Percentiles rank a stretch among this genome's conserved stretches.
Conservation (phyloP, 1,140 invertebrate genomes). For the Drosophila miranda region DNA sequence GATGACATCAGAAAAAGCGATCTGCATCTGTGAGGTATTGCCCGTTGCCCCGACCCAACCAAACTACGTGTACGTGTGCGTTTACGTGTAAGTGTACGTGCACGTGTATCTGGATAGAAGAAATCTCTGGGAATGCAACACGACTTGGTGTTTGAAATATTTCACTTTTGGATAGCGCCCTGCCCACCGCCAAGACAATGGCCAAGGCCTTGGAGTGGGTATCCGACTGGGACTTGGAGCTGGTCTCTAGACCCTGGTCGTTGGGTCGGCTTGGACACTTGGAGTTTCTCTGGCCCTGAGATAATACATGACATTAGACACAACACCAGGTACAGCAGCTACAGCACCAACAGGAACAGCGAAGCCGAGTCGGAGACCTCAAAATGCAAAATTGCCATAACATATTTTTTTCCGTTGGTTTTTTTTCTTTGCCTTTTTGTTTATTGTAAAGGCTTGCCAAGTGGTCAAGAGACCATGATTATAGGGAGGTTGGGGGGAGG, state of each 20-base stretch:
- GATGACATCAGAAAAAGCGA: slow-evolving; percentile 63
- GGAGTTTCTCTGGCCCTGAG: slow-evolving; percentile 9
- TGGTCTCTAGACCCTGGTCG: slow-evolving; percentile 8
- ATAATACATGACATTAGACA: slow-evolving; percentile 72
- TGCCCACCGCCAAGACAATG: slow-evolving; percentile 63
- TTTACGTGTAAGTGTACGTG: slow-evolving; percentile 10
- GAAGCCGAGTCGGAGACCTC: slow-evolving; percentile 49
- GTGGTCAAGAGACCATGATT: slow-evolving; percentile 31
- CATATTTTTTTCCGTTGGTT: slow-evolving; percentile 51
- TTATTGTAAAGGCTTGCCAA: slow-evolving; percentile 71
- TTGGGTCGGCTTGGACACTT: slow-evolving; percentile 4
- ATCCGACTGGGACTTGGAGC: slow-evolving; percentile 21
- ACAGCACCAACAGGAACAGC: no score
- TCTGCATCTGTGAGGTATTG: slow-evolving; percentile 3
- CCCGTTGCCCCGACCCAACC: no score
- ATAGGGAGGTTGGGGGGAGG: not conserved
- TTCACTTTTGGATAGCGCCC: slow-evolving; percentile 65
- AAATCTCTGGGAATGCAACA: slow-evolving; percentile 35
- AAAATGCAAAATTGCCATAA: slow-evolving; percentile 80
- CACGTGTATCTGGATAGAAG: slow-evolving; percentile 3
- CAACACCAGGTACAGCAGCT: slow-evolving; percentile 32
- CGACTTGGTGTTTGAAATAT: slow-evolving; percentile 73
- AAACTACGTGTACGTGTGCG: slow-evolving; percentile 23
- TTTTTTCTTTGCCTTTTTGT: slow-evolving; percentile 32
- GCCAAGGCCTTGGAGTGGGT: slow-evolving; percentile 16